Base-by-base conservation (phyloP, 2,797 vertebrate species). In the Echeneis naucrates region DNA sequence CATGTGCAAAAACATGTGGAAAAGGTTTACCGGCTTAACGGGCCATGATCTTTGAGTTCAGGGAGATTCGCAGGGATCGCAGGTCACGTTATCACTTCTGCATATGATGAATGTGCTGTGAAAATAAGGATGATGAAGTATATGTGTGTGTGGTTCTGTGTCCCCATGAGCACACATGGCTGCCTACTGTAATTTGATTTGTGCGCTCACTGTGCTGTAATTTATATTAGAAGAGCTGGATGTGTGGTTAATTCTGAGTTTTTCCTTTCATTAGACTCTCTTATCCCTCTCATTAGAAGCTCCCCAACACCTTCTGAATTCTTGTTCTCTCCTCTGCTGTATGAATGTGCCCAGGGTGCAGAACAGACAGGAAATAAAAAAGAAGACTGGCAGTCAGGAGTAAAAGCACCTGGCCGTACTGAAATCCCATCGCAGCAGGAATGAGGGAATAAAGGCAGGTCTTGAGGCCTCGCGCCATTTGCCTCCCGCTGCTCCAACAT, bases 1-100 rank as follows among this genome's bases (percentile, higher is more conserved):
- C 88, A 83, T 86, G 87, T 88, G 84, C 83, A 77, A 75, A 69
- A 82, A 87, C 93, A 94, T 92, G 82, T 94, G 93, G 93, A 93
- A 93, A 83, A 91, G 81, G 62, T 94, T 94, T 89, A 76, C 82
- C 42, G 75, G 85, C 80, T 88, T 82, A 87, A 75, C 68, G 50
- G 87, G 82, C 77, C 77, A 9, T 86, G 91, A 88, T 92, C 89
- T 84, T 54, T 72, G 80, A 88, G 87, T 86, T 85, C 72, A 65
- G 80, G 78, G 83, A 81, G 82, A 83, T 90, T 87, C 75, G 27
- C 63, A 72, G 76, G 81, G 84, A 70, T 84, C 73, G 70, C 73
- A 76, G 82, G 85, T 86, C 89, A 87, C 77, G 75, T 94, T 91
- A 93, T 93, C 92, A 80, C 89, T 81, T 91, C 86, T 57, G 32